Evolutionary conservation across 2,888 invertebrate genomes (phyloP).

Genomic region (Lobophora halterata): DNA sequence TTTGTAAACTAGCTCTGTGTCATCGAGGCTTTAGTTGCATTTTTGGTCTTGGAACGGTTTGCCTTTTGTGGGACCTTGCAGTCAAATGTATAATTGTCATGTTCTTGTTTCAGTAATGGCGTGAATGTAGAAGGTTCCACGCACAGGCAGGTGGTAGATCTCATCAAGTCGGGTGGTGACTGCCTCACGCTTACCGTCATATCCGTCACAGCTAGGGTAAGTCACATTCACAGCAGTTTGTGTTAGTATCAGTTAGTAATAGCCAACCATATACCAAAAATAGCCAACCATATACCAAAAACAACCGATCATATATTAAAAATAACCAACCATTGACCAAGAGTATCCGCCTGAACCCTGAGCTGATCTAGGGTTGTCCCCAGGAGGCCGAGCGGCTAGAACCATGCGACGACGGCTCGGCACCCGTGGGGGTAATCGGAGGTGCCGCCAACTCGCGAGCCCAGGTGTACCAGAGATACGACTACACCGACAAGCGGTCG

Average conservation of each 20-base stretch:
- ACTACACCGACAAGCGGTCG: conserved; percentile 96
- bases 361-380: too few relatives aligned
- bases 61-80: too few relatives aligned
- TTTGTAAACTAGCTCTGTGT: too few relatives aligned
- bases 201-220: conserved; percentile 94
- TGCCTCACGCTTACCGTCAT: conserved; percentile 97
- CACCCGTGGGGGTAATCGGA: conserved; percentile 69
- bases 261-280: too few relatives aligned
- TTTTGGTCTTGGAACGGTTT: too few relatives aligned
- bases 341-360: too few relatives aligned
- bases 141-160: conserved; percentile 99
- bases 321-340: too few relatives aligned
- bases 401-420: conserved; percentile 87
- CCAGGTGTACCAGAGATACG: conserved; percentile 83
- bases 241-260: too few relatives aligned
- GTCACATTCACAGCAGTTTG: conserved; percentile 5
- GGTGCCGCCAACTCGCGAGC: conserved; percentile 74
- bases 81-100: too few relatives aligned
- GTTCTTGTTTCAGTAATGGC: conserved; percentile 90
- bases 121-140: conserved; percentile 99
- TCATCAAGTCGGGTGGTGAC: conserved; percentile 99
- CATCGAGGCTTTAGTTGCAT: too few relatives aligned
- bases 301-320: too few relatives aligned
- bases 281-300: too few relatives aligned
- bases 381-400: conserved; percentile 92